Evolutionary conservation across 2,888 invertebrate species (phyloP), one percentile per base, ranked within the genome.

Genomic region (Anagyrus pseudococci): DNA sequence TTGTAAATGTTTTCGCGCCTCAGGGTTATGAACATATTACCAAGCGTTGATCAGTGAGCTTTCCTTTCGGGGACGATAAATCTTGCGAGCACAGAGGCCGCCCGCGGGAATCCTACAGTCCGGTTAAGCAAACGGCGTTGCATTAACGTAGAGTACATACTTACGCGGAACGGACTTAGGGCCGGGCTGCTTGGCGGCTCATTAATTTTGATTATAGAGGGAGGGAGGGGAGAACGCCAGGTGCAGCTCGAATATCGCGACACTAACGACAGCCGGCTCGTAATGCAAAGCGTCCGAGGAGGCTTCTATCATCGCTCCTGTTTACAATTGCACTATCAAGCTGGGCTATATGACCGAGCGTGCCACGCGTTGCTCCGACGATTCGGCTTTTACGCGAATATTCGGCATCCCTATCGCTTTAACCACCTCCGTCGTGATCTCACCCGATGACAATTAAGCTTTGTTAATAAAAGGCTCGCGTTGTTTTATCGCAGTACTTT

Each of bases 281-380:
- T 54, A 43, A 60, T 54, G 41, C 48, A 60, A 54, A 48, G 40
- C 22, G n/a, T 41, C 26, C 40, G 17, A 23, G 40, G 23, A 43
- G 17, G 58, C 47, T 19, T 53, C 23, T 33, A 41, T 48, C 54
- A 60, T 60, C 23, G 60, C 33, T 60, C 53, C 47, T 54, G 54
- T 54, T 60, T 60, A 60, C 60, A n/a, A n/a, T 29, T 41, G 37
- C 46, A 23, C 46, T n/a, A n/a, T n/a, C n/a, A n/a, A n/a, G n/a
- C n/a, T n/a, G n/a, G n/a, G n/a, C n/a, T n/a, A n/a, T n/a, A n/a
- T n/a, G n/a, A n/a, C n/a, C n/a, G n/a, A n/a, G n/a, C n/a, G n/a
- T n/a, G n/a, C 37, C 52, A 37, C 46, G 43, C 33, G 52, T 13
- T 37, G 4, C 25, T 4, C 10, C 37, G 19, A 10, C 22, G 44